Percentiles rank a stretch among this genome's conserved stretches.
phyloP scores from a whole-genome alignment of 37 sponge, comb jelly and placozoan species.

The Agelas oroides region DNA sequence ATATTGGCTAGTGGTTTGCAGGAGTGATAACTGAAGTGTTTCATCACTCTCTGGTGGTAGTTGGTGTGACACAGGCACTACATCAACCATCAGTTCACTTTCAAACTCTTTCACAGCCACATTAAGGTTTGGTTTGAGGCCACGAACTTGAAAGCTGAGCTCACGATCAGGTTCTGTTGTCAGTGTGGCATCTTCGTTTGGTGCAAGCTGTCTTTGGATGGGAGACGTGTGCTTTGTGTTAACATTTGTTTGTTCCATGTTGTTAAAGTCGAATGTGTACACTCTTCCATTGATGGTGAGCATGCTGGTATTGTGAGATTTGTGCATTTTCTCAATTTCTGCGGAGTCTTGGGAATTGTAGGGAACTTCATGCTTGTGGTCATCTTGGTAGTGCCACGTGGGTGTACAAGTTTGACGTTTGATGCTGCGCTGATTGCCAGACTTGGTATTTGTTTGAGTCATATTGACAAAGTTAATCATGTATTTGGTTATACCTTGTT shows the following conservation, averaged over 20 bases:
- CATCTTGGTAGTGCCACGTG: neutral
- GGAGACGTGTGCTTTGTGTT: neutral
- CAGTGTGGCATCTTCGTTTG: neutral
- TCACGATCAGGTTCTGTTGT: too few species aligned
- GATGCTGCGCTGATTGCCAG: neutral
- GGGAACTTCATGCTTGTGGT: neutral
- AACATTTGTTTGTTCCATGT: slow-evolving; percentile 8
- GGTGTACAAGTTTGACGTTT: too few species aligned
- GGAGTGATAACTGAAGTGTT: neutral
- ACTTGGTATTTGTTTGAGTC: slow-evolving; percentile 13
- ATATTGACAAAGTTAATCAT: slow-evolving; percentile 14
- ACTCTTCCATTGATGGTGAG: neutral
- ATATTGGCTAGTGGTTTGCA: neutral
- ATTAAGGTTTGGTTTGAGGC: neutral
- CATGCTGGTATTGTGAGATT: too few species aligned
- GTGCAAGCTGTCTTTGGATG: neutral
- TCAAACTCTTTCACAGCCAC: neutral
- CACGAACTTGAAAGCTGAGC: neutral
- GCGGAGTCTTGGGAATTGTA: neutral
- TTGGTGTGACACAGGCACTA: neutral
- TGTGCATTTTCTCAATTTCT: slow-evolving; percentile 13
- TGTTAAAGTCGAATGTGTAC: slow-evolving; percentile 19
- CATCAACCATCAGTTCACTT: neutral
- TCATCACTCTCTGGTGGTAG: neutral
- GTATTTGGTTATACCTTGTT: neutral